Conservation (phyloP, 2,113 vertebrate species). For the Carollia perspicillata region DNA sequence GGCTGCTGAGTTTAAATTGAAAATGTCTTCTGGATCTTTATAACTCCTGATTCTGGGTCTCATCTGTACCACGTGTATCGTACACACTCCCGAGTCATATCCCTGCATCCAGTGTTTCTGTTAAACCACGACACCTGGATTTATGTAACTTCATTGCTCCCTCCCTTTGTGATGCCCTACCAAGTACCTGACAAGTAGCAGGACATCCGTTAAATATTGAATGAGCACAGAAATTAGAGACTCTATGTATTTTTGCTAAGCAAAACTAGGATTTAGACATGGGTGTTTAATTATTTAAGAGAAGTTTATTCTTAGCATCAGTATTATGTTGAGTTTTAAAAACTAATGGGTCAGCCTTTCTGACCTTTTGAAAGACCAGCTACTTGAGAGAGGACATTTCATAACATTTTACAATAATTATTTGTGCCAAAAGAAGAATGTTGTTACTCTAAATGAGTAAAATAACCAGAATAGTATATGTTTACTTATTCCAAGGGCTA, state of each 20-base stretch:
- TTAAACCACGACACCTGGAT: background rate
- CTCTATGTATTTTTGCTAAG: background rate
- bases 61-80: background rate
- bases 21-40: background rate
- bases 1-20: background rate
- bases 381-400: background rate
- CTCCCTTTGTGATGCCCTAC: background rate
- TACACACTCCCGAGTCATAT: background rate
- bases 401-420: background rate
- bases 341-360: background rate
- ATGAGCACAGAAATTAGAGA: background rate
- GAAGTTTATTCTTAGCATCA: background rate
- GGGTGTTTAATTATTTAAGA: background rate
- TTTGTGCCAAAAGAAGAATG: background rate
- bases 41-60: background rate
- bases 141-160: background rate
- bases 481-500: background rate
- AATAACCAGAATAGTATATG: background rate
- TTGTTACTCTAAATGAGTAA: background rate
- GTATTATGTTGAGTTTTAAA: background rate
- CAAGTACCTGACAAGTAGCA: background rate
- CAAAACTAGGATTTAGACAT: background rate
- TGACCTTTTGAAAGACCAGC: background rate
- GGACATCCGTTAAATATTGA: background rate
- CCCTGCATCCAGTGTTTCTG: background rate